Conservation (phyloP, 2,113 vertebrate species). For the Campylomormyrus numenius region DNA sequence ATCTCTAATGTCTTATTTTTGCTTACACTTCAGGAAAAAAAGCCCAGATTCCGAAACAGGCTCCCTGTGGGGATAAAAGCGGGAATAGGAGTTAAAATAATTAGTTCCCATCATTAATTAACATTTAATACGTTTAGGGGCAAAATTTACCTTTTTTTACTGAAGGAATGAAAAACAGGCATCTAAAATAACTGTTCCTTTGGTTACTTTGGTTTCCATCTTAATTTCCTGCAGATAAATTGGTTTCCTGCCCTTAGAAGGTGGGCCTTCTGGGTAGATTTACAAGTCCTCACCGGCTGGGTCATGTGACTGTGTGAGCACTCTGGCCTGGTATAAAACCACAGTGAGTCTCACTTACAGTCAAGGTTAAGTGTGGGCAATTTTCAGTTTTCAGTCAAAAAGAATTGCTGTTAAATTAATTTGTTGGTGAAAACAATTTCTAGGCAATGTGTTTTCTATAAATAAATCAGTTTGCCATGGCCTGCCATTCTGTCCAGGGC, state of each 20-base stretch:
- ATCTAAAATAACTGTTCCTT: neutral
- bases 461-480: neutral
- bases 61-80: neutral
- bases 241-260: neutral
- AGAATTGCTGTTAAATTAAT: neutral
- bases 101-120: neutral
- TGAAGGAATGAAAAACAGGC: neutral
- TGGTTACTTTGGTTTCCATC: neutral
- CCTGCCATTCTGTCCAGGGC: neutral
- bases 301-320: neutral
- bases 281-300: neutral
- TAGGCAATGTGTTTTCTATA: neutral
- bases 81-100: neutral
- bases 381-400: neutral
- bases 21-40: neutral
- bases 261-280: neutral
- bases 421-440: neutral
- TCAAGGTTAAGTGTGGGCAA: neutral
- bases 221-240: neutral
- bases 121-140: neutral
- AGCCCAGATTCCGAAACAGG: neutral
- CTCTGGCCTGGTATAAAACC: neutral
- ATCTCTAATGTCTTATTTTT: neutral
- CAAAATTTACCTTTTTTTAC: neutral
- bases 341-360: neutral